Evolutionary conservation across 2,113 vertebrate species (phyloP).

Genomic region (Lathamus discolor): DNA sequence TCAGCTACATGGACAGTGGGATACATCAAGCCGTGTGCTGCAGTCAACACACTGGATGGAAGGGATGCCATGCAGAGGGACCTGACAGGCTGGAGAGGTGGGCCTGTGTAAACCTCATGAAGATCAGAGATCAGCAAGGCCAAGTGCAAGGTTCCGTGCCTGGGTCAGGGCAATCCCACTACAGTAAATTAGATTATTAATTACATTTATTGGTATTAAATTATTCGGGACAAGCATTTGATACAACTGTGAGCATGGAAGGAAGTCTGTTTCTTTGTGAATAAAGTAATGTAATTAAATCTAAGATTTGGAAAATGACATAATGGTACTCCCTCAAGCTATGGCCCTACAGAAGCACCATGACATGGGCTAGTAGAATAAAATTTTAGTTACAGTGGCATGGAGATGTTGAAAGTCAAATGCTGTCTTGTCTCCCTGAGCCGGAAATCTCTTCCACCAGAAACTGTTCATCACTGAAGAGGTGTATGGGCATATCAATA

Average conservation of each 20-base stretch:
- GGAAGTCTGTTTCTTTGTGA: neutral
- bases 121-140: neutral
- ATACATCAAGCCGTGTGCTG: neutral
- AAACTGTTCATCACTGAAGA: neutral
- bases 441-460: neutral
- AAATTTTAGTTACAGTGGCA: neutral
- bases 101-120: neutral
- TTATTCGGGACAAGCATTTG: neutral
- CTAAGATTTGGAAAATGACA: neutral
- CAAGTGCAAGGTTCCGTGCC: neutral
- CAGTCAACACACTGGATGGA: neutral
- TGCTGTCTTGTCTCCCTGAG: neutral
- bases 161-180: neutral
- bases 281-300: neutral
- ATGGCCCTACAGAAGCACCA: neutral
- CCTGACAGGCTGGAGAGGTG: neutral
- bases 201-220: neutral
- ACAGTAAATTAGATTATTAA: slow-evolving; percentile 15
- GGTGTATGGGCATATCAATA: neutral
- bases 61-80: neutral
- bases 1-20: neutral
- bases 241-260: neutral
- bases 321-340: neutral
- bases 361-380: neutral
- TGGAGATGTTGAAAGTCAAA: neutral